Conservation (phyloP, 2,113 vertebrate genomes). For the Mastomys coucha region DNA sequence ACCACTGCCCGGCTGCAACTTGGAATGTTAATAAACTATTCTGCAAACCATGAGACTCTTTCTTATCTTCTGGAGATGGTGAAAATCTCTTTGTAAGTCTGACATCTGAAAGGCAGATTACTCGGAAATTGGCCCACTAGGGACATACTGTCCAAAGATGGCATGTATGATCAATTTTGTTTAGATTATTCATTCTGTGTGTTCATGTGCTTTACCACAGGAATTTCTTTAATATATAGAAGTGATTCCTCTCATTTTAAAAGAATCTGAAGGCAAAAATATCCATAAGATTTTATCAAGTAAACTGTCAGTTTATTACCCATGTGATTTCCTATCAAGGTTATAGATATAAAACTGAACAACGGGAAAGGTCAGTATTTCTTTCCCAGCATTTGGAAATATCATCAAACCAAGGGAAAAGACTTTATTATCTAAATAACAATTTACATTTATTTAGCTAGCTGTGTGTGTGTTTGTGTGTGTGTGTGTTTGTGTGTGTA, state of each 20-base stretch:
- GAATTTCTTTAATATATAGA: neutral
- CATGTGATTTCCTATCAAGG: neutral
- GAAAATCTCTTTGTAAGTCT: neutral
- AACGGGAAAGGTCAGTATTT: neutral
- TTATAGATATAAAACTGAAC: constrained; percentile 43
- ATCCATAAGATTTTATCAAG: neutral
- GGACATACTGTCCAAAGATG: neutral
- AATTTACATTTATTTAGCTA: neutral
- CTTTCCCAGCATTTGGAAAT: neutral
- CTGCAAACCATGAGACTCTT: neutral
- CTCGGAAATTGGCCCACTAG: neutral
- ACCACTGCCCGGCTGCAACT: too few relatives aligned
- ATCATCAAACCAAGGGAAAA: constrained; percentile 19
- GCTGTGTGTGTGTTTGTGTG: too few relatives aligned
- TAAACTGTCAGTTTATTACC: constrained; percentile 35
- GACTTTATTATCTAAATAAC: neutral
- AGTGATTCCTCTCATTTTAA: constrained; percentile 18
- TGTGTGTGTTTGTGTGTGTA: too few relatives aligned
- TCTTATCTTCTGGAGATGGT: neutral
- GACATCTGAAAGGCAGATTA: neutral
- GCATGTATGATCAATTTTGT: neutral
- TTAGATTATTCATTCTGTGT: constrained; percentile 16
- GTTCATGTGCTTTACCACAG: neutral
- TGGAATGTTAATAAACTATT: neutral
- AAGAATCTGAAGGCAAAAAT: neutral